These are phyloP conservation scores for Trachelus iudaicus DNA, from an alignment of 2,888 invertebrate genomes.

Conservation along the genomic window DNA sequence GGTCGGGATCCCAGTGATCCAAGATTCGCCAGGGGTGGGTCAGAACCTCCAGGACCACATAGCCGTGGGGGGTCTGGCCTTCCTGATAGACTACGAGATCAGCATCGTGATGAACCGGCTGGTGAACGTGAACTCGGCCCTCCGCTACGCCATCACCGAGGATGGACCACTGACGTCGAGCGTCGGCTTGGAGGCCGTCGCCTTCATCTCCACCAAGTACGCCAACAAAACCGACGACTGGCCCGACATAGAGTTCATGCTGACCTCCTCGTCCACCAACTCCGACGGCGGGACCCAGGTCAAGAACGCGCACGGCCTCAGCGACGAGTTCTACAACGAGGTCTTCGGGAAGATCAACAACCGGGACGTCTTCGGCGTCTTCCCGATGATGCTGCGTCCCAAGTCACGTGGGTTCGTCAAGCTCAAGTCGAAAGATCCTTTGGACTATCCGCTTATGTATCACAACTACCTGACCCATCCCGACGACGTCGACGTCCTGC, in stretches of 20 bases:
- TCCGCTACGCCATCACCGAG: slow-evolving; percentile 87
- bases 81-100: slow-evolving; percentile 82
- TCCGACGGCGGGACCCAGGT: slow-evolving; percentile 88
- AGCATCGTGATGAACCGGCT: slow-evolving; percentile 84
- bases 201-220: slow-evolving; percentile 89
- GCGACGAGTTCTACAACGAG: slow-evolving; percentile 83
- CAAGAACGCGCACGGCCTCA: slow-evolving; percentile 83
- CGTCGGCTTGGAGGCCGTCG: slow-evolving; percentile 87
- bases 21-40: slow-evolving; percentile 85
- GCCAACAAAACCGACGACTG: slow-evolving; percentile 88
- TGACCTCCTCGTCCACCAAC: slow-evolving; percentile 83
- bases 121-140: slow-evolving; percentile 84
- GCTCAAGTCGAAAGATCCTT: slow-evolving; percentile 73
- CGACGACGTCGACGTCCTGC: slow-evolving; percentile 82
- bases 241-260: slow-evolving; percentile 93
- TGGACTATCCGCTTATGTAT: slow-evolving; percentile 86
- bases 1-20: slow-evolving; percentile 78
- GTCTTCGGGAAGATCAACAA: slow-evolving; percentile 79
- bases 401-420: slow-evolving; percentile 86
- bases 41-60: slow-evolving; percentile 91
- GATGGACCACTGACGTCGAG: slow-evolving; percentile 89
- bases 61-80: slow-evolving; percentile 85
- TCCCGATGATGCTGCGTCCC: slow-evolving; percentile 91
- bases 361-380: slow-evolving; percentile 82
- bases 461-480: slow-evolving; percentile 93